Evolutionary conservation across 1,140 invertebrate genomes (phyloP), one percentile per base, ranked within the genome.

Genomic region (Drosophila rhopaloa): DNA sequence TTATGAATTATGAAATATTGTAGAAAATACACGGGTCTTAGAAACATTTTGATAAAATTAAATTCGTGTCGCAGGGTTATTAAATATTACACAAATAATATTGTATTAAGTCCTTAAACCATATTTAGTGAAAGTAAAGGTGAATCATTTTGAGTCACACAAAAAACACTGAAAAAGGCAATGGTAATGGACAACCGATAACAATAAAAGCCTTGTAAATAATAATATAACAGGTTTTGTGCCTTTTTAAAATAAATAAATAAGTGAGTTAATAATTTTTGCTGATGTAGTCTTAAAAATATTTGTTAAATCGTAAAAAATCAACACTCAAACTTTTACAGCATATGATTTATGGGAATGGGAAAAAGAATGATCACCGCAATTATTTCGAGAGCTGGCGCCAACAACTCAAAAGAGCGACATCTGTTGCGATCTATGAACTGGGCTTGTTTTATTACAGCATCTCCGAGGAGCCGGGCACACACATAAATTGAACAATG

Each of bases 401-500:
- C 79, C 76, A 72, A 35, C 29, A 29, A 11, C 11, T 40, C 13
- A 16, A 10, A 46, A 14, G 13, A 60, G 32, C 57, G 60, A 54
- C 66, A 58, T 47, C 62, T 59, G 35, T 41, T 38, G 51, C 43
- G 51, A 71, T 71, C 67, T 48, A 71, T 48, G 47, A 57, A 53
- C 37, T 19, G 29, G 51, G 46, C 54, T 62, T 78, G 80, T 77
- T 88, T 88, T 88, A 89, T 88, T 89, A 88, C 84, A 88, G 80
- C 80, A 89, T 59, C 72, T 80, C 67, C 50, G 63, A 62, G 59
- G 43, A 59, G 57, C 43, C n/a, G 16, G 35, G 44, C 32, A 59
- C 43, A 51, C 67, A 84, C 84, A 88, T 88, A 88, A 88, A 89
- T 89, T 80, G 40, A 83, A 89, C 83, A 89, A 84, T 88, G 83